These are phyloP conservation scores for Bellardia pandia DNA, from an alignment of 2,888 invertebrate species.

Conservation along the genomic window DNA sequence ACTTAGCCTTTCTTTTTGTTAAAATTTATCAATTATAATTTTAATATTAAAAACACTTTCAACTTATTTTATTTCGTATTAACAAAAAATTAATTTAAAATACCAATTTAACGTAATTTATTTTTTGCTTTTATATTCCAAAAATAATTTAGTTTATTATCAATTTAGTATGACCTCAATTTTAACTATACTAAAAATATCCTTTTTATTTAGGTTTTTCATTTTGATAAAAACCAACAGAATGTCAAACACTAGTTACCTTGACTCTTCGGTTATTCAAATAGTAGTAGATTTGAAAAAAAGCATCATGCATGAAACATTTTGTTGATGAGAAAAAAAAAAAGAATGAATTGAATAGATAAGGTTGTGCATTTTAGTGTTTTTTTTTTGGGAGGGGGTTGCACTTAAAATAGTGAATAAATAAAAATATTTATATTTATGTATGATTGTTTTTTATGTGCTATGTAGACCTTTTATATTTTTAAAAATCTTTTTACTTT, in stretches of 20 bases:
- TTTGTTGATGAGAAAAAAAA: constrained; percentile 20
- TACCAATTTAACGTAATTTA: constrained; percentile 1
- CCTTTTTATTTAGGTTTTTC: constrained; percentile 14
- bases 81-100: constrained; percentile 26
- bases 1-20: not conserved
- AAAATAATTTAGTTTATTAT: constrained; percentile 40
- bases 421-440: not conserved
- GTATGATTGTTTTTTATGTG: too few relatives aligned
- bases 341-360: constrained; percentile 24
- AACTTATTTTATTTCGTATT: not conserved
- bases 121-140: not conserved
- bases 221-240: constrained; percentile 45
- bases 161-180: constrained; percentile 59
- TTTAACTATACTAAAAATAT: constrained; percentile 48
- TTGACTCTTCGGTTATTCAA: constrained; percentile 38
- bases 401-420: not conserved
- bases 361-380: constrained; percentile 1
- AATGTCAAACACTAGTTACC: constrained; percentile 47
- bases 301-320: constrained; percentile 9
- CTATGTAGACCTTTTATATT: too few relatives aligned
- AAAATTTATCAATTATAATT: not conserved
- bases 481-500: too few relatives aligned
- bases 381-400: not conserved
- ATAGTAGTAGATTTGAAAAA: constrained; percentile 10
- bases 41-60: constrained; percentile 14